These are phyloP conservation scores for Petrolisthes manimaculis DNA, from an alignment of 2,888 invertebrate genomes.

Conservation along the genomic window DNA sequence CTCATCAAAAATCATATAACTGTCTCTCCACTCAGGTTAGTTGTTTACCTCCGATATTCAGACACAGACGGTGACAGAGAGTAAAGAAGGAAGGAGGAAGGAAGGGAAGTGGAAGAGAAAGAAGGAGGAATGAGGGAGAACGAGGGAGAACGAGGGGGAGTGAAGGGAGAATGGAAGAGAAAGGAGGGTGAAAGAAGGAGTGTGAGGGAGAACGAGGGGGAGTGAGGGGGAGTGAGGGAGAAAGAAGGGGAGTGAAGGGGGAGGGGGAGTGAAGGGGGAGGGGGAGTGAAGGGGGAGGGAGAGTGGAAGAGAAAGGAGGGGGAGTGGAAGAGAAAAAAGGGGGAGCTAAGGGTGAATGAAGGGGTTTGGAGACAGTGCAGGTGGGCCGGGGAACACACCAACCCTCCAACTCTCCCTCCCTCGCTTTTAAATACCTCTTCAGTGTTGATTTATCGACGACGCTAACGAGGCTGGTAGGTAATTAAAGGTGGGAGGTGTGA, in stretches of 20 bases:
- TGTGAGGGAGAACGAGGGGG: background rate
- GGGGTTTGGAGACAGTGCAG: constrained; percentile 1
- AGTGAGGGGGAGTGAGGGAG: background rate
- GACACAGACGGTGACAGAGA: no score
- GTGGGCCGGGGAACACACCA: background rate
- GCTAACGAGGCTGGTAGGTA: constrained; percentile 32
- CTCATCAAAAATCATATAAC: no score
- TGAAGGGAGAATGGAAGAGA: background rate
- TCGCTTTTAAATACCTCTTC: constrained; percentile 26
- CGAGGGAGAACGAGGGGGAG: background rate
- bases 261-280: background rate
- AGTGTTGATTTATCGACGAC: constrained; percentile 33
- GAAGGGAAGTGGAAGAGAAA: background rate
- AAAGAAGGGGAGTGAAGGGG: background rate
- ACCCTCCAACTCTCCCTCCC: background rate
- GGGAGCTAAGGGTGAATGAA: no score
- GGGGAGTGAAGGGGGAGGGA: background rate
- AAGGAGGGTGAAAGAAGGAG: background rate
- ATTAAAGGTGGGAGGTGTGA: constrained; percentile 25
- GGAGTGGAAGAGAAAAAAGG: background rate
- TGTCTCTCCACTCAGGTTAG: no score
- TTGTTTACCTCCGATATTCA: no score
- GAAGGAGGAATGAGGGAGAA: background rate
- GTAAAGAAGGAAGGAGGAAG: background rate
- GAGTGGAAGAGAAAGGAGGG: constrained; percentile 3